Base-by-base conservation (phyloP, 2,888 invertebrate genomes). In the Danaus chrysippus region DNA sequence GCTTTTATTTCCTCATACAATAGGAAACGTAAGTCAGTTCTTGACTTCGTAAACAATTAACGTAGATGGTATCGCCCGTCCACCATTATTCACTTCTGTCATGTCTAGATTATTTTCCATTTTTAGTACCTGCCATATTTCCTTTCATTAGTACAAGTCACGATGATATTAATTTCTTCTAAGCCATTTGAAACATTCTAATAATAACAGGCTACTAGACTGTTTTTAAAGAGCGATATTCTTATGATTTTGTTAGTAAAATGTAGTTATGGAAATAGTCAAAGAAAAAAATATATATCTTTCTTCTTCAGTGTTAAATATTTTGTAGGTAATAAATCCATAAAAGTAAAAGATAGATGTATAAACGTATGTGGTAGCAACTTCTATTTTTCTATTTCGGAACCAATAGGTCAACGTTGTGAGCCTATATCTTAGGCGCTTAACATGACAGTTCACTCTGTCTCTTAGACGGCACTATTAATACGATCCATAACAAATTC, bases 11-110 rank as follows among this genome's bases (percentile, higher is more conserved):
- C 49, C 49, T 17, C n/a, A 49, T 17, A 17, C 11, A 49, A n/a
- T 17, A 15, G 49, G 49, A 49, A 49, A 49, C 17, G 17, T 49
- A 49, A 49, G 46, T 10, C 15, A 49, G 49, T 49, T 49, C 17
- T 49, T 49, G 49, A 15, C 49, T 75, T 73, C 77, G 75, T 81
- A 79, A 85, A 84, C 82, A 83, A 86, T 85, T 84, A 84, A 74
- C 72, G 74, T 70, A 76, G 84, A 86, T 86, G 76, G 74, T 80
- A 78, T 77, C 77, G 67, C 75, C 70, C 70, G 71, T 68, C 65
- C 64, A 75, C 72, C 77, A 83, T 85, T 79, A 82, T 73, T 83
- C 83, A 84, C 78, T 74, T 75, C 72, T 72, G 69, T 66, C 69
- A 71, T 68, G 58, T 62, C 52, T 59, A 49, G 55, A 59, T 62